Evolutionary conservation across 2,888 invertebrate species (phyloP).

Genomic region (Aphodius sticticus): DNA sequence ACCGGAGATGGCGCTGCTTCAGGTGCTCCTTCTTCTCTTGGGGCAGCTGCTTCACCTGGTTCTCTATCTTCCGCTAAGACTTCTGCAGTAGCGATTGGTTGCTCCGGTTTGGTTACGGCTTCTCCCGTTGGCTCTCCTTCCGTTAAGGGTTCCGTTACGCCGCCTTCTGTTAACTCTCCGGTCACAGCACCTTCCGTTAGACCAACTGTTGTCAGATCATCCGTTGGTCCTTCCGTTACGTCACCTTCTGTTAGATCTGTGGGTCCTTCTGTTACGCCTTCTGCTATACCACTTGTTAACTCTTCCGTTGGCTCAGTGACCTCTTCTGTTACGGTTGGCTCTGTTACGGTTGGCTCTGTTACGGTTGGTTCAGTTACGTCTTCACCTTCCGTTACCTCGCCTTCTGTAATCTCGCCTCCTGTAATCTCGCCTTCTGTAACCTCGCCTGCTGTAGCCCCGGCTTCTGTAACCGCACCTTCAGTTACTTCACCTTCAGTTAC

Average conservation of each 20-base stretch:
- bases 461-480: neutral
- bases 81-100: conserved; percentile 15
- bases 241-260: neutral
- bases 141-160: conserved; percentile 16
- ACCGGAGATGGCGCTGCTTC: neutral
- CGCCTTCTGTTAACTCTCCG: neutral
- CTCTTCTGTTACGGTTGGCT: conserved; percentile 11
- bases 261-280: neutral
- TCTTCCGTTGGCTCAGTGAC: conserved; percentile 12
- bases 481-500: conserved; percentile 7
- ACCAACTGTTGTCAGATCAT: neutral
- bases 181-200: neutral
- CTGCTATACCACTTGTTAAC: neutral
- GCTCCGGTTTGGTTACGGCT: neutral
- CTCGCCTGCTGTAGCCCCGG: conserved; percentile 1
- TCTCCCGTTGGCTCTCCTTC: neutral
- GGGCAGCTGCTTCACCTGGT: neutral
- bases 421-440: neutral
- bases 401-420: conserved; percentile 10
- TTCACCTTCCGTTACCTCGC: neutral
- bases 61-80: conserved; percentile 21
- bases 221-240: conserved; percentile 9
- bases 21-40: neutral
- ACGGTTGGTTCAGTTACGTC: neutral
- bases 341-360: neutral